Conservation (phyloP, 53 echinoderm and acorn worm genomes). For the Astropecten irregularis region DNA sequence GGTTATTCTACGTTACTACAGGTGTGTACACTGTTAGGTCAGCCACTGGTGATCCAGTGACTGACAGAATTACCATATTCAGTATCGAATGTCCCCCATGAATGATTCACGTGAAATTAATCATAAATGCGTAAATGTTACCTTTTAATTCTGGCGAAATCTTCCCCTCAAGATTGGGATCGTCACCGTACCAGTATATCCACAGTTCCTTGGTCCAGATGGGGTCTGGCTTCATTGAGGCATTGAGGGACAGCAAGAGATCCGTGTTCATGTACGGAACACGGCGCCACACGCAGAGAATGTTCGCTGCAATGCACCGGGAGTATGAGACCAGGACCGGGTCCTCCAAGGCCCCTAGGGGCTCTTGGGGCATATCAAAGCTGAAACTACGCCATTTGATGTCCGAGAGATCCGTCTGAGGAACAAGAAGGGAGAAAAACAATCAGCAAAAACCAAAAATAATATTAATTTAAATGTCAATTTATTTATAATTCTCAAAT, state of each 20-base stretch:
- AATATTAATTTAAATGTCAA: too few species aligned
- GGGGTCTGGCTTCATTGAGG: conserved; percentile 45
- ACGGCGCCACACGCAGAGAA: conserved; percentile 90
- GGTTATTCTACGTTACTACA: too few species aligned
- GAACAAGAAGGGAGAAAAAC: background rate
- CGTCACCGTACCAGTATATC: conserved; percentile 99
- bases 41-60: too few species aligned
- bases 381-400: conserved; percentile 98
- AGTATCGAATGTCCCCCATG: too few species aligned
- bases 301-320: conserved; percentile 83
- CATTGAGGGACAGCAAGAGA: conserved; percentile 34
- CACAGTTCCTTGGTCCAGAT: conserved; percentile 82
- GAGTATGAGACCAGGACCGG: conserved; percentile 90
- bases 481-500: too few species aligned
- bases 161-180: conserved; percentile 81
- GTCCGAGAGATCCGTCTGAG: conserved; percentile 91
- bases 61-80: too few species aligned
- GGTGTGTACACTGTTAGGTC: too few species aligned
- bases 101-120: too few species aligned
- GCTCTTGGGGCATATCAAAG: conserved; percentile 74
- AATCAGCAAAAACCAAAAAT: background rate
- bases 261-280: conserved; percentile 61
- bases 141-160: conserved; percentile 82
- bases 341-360: conserved; percentile 91
- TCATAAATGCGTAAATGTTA: too few species aligned